These are phyloP conservation scores for Orycteropus afer DNA, from an alignment of 2,113 vertebrate species.

Conservation along the genomic window DNA sequence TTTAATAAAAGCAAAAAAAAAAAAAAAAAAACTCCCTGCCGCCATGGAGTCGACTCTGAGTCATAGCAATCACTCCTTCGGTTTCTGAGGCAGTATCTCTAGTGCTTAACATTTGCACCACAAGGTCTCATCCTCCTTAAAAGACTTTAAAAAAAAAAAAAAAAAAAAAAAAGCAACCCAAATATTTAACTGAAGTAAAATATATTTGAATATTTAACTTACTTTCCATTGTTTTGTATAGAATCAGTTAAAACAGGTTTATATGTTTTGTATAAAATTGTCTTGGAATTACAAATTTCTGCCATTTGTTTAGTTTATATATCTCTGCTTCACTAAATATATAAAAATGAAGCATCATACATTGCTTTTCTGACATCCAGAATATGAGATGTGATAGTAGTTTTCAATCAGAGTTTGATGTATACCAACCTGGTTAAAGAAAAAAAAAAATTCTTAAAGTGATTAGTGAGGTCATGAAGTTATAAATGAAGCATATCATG, in stretches of 20 bases:
- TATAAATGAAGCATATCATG: background rate
- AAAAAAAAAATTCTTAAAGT: background rate
- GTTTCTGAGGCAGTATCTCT: too few relatives aligned
- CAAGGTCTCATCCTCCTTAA: too few relatives aligned
- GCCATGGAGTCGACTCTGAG: too few relatives aligned
- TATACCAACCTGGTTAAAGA: background rate
- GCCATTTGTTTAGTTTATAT: background rate
- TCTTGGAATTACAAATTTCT: background rate
- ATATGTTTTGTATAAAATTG: too few relatives aligned
- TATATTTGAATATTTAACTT: background rate
- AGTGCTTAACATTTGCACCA: too few relatives aligned
- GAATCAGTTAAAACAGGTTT: background rate
- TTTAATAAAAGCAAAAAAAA: background rate
- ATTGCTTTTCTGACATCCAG: background rate
- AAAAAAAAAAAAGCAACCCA: background rate
- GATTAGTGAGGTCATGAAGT: background rate
- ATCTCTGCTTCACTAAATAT: background rate
- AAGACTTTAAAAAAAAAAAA: too few relatives aligned
- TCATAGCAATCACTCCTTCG: too few relatives aligned
- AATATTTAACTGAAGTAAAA: background rate
- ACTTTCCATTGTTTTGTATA: background rate
- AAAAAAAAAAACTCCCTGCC: too few relatives aligned
- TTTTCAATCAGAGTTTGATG: background rate
- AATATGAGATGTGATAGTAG: background rate
- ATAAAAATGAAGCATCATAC: background rate